Evolutionary conservation across 2,797 vertebrate genomes (phyloP).

Genomic region (Hyperoplus lanceolatus): DNA sequence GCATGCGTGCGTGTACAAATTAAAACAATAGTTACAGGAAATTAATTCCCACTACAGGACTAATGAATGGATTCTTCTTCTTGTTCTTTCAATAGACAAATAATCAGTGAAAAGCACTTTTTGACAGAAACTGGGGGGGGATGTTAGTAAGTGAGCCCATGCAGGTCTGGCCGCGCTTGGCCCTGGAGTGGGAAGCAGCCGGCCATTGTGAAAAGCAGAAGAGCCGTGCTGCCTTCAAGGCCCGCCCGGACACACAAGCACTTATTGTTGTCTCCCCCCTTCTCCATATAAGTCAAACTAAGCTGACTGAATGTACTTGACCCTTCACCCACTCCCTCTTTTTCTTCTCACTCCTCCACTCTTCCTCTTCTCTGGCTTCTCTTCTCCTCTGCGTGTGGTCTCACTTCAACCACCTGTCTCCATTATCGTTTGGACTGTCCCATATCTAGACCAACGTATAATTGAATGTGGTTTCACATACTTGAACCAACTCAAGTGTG

Average conservation of each 20-base stretch:
- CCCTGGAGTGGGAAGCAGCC: slow-evolving; percentile 35
- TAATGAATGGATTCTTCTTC: too few relatives aligned
- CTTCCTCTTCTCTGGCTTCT: slow-evolving; percentile 45
- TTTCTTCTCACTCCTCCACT: slow-evolving; percentile 66
- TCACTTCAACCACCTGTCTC: slow-evolving; percentile 61
- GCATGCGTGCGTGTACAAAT: too few relatives aligned
- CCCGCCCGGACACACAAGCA: slow-evolving; percentile 62
- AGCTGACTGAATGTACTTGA: slow-evolving; percentile 81
- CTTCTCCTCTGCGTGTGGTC: slow-evolving; percentile 70
- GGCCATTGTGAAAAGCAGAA: slow-evolving; percentile 52
- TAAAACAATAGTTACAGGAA: too few relatives aligned
- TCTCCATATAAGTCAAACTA: slow-evolving; percentile 79
- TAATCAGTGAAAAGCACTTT: slow-evolving; percentile 41
- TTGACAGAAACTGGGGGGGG: background rate
- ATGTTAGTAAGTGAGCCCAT: slow-evolving; percentile 18
- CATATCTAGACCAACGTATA: slow-evolving; percentile 38
- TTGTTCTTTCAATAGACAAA: slow-evolving; percentile 24
- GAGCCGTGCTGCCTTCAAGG: slow-evolving; percentile 58
- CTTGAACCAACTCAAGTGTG: slow-evolving; percentile 37
- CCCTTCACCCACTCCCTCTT: slow-evolving; percentile 72
- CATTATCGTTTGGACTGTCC: slow-evolving; percentile 26
- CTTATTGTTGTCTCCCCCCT: slow-evolving; percentile 72
- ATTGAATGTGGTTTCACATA: slow-evolving; percentile 45
- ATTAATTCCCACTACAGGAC: too few relatives aligned
- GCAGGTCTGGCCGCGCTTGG: slow-evolving; percentile 5